Base-by-base conservation (phyloP, 2,113 vertebrate species). In the Rhea americana region DNA sequence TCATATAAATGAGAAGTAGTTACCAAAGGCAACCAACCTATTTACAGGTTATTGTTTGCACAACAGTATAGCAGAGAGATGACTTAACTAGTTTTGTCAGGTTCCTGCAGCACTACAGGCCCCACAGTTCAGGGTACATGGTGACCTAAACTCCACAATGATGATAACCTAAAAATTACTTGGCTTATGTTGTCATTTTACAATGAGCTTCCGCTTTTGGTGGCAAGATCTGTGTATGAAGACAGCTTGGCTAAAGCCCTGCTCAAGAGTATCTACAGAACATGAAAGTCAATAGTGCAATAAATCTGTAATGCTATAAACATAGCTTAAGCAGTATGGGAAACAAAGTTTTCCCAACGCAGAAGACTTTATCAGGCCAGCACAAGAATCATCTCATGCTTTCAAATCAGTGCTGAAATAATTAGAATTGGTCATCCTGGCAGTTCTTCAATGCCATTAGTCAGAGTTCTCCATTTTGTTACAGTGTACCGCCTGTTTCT, bases 401-500 rank as follows among this genome's bases (percentile, higher is more conserved):
- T 83, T 4, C 86, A 78, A 86, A 58, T 51, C 24, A 25, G 35
- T 56, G 28, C 35, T 90, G 13, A 85, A 61, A 48, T 91, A 88
- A 93, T 94, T 73, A 66, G 35, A 70, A 59, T 88, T 78, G 67
- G 37, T 86, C 22, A 25, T 22, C 68, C 61, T 80, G 68, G 61
- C 51, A 61, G 3, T 78, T 83, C 58, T 83, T 77, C 39, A 41
- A 5, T 90, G 45, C 7, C 18, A 5, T 84, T 88, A 73, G 41
- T 83, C 35, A 35, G 53, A 84, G 6, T 30, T 71, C 86, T 85
- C 28, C n/a, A 19, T 93, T 90, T 70, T 3, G 5, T 93, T 93
- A 71, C 94, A 99, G 99, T 65, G 96, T 95, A 7, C 99, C 99
- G 91, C 99, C 99, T 11, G 94, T 98, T 76, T 98, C 98, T 81